Evolutionary conservation across 1,140 invertebrate species (phyloP).

Genomic region (Panagrolaimus sp.): DNA sequence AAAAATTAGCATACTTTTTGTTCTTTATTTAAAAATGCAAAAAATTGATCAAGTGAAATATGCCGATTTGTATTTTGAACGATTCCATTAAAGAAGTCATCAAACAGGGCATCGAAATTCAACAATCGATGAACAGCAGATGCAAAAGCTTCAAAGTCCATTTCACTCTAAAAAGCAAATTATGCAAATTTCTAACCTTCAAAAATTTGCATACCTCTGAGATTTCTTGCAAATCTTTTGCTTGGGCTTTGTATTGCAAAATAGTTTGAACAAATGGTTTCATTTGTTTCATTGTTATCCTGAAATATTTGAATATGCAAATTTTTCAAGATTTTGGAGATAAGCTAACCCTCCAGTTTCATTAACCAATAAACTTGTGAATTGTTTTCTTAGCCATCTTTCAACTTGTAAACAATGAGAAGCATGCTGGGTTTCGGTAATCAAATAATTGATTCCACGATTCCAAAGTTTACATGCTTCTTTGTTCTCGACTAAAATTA

Average conservation of each 20-base stretch:
- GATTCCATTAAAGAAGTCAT: slow-evolving; percentile 16
- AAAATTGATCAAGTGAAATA: slow-evolving; percentile 28
- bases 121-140: slow-evolving; percentile 44
- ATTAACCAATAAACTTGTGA: slow-evolving; percentile 37
- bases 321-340: not conserved
- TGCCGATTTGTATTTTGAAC: not conserved
- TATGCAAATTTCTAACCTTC: slow-evolving; percentile 16
- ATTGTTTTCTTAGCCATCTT: slow-evolving; percentile 54
- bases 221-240: slow-evolving; percentile 54
- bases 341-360: slow-evolving; percentile 36
- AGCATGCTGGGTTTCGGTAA: slow-evolving; percentile 41
- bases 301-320: slow-evolving; percentile 29
- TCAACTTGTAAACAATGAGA: slow-evolving; percentile 51
- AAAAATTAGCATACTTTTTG: slow-evolving; percentile 21
- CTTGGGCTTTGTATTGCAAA: slow-evolving; percentile 55
- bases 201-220: slow-evolving; percentile 40
- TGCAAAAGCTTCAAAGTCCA: slow-evolving; percentile 47
- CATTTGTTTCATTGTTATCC: slow-evolving; percentile 55
- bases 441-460: slow-evolving; percentile 51
- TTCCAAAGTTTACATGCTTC: slow-evolving; percentile 44
- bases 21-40: slow-evolving; percentile 28
- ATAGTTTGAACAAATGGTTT: slow-evolving; percentile 58
- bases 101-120: slow-evolving; percentile 39
- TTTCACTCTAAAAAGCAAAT: slow-evolving; percentile 32
- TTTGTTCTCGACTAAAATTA: slow-evolving; percentile 23